phyloP scores from a whole-genome alignment of 1,140 invertebrate genomes.

The Brachionus rotundiformis region DNA sequence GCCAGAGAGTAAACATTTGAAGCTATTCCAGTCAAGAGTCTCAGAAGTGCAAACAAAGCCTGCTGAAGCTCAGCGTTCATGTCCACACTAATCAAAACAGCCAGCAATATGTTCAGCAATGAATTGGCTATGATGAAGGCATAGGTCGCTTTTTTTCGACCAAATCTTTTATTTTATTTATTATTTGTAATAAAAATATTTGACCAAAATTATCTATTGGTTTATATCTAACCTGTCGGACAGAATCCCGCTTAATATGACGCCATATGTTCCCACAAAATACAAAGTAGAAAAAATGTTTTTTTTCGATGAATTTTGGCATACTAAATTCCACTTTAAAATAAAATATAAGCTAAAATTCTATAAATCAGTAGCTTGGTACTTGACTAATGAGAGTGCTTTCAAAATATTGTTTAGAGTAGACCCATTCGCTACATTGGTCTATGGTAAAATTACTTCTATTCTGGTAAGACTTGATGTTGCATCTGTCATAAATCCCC shows the following conservation, averaged over 20 bases:
- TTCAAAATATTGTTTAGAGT: conserved; percentile 18
- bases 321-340: conserved; percentile 43
- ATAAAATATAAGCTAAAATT: background rate
- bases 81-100: conserved; percentile 12
- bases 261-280: conserved; percentile 25
- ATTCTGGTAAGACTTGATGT: background rate
- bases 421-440: conserved; percentile 23
- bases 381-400: conserved; percentile 25
- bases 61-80: background rate
- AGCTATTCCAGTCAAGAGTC: conserved; percentile 1
- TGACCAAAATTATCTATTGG: too few species aligned
- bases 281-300: conserved; percentile 37
- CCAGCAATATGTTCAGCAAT: background rate
- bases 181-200: too few species aligned
- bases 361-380: background rate
- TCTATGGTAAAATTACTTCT: background rate
- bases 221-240: conserved; percentile 19
- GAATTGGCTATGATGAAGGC: conserved; percentile 17
- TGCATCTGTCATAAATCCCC: background rate
- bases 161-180: background rate
- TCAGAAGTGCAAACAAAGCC: background rate
- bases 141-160: conserved; percentile 33
- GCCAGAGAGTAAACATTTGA: conserved; percentile 26
- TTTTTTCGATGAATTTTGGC: background rate
- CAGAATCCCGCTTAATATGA: conserved; percentile 25